Evolutionary conservation across 2,888 invertebrate species (phyloP), one percentile per base, ranked within the genome.

Genomic region (Magallana nippona): DNA sequence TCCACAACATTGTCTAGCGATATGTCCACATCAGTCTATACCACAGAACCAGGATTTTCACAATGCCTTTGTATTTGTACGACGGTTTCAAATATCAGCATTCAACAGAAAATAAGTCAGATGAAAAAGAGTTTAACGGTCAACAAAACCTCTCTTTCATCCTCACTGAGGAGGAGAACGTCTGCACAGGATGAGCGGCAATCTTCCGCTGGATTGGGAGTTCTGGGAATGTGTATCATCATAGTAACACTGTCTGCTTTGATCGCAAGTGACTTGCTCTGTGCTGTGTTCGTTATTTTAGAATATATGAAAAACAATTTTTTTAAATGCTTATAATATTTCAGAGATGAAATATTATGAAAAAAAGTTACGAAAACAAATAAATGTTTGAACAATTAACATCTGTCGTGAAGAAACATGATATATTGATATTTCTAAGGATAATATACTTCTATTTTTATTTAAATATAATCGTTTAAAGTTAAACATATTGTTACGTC

Each of bases 71-170:
- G 71, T 71, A 15, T 71, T 5, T 71, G 71, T 71, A 15, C 71
- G 13, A 13, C 13, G 15, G 22, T 13, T 15, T 11, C 32, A 15
- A 71, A 71, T 71, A 71, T 71, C 15, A 71, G 11, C 2, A 3
- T 71, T 15, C 15, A 13, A 15, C 27, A 27, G 15, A 22, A 22
- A 71, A 15, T 71, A 15, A 71, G 17, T 27, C 27, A 71, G 19
- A 22, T 71, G 1, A 71, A 71, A 22, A 22, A 32, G 27, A 71
- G 3, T 27, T 32, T 71, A 15, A 32, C 71, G 71, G 32, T 71
- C 71, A 71, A 71, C 71, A 32, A 27, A 15, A 71, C 71, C 27
- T 71, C 71, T 71, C 32, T 71, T 15, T 71, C 71, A 22, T 22
- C 71, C 10, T 71, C 27, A 0, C 27, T 71, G 71, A 11, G 71